Base-by-base conservation (phyloP, 1,140 invertebrate species). In the Euwallacea similis region DNA sequence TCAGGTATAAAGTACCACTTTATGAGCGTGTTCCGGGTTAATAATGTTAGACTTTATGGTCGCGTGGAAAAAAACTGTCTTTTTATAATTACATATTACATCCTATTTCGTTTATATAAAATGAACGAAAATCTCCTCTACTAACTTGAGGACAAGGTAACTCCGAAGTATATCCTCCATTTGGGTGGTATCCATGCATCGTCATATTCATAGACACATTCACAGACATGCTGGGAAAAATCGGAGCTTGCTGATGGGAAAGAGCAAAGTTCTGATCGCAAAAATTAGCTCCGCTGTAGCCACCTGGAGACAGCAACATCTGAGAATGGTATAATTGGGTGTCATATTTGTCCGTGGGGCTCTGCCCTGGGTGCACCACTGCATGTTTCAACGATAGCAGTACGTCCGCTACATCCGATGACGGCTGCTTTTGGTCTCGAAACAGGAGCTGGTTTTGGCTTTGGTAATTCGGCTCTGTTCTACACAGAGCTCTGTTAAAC, bases 171-270 rank as follows among this genome's bases (percentile, higher is more conserved):
- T 78, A 83, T 79, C 79, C 82, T 80, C 79, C 84, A 8, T 86
- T 83, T 0, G 87, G 83, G 13, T 88, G 78, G 77, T 91, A 92
- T 61, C 93, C 93, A 81, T 93, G 93, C 90, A 97, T 96, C 15
- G 95, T 97, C 95, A 97, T 97, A 81, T 96, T 96, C 95, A 97
- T 97, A 66, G 94, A 96, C 0, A 97, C 94, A 79, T 97, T 98
- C 68, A 97, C 94, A 77, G 93, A 95, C 95, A 98, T 97, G 72
- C 91, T 90, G 13, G 92, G 92, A 81, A 94, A 93, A 74, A 90
- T 85, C 13, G 88, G 87, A 0, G 87, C 83, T 0, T 83, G 79
- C 42, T 86, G 80, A 50, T 10, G 9, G 41, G 56, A 67, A 74
- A 79, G 10, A 55, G n/a, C 46, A 76, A 82, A 81, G 81, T 60